Evolutionary conservation across 2,797 vertebrate genomes (phyloP), one percentile per base, ranked within the genome.

Genomic region (Phoeniculus purpureus): DNA sequence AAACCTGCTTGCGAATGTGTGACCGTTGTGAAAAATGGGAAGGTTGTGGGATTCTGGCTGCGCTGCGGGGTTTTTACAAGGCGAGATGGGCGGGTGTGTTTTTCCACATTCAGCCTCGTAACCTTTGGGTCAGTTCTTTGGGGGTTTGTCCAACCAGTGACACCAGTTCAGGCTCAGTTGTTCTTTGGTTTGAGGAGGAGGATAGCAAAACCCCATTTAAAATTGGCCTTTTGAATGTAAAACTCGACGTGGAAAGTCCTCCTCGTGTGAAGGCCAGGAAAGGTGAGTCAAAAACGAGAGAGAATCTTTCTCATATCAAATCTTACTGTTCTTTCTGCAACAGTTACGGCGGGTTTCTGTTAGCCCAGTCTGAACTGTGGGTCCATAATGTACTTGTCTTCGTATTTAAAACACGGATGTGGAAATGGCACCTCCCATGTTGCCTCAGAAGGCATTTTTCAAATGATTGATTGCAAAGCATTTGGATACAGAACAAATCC

Each of bases 401-500:
- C 9, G 37, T 37, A 37, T 37, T 37, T 37, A 37, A 37, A 37
- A 37, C 37, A 12, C 37, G 37, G 37, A 37, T 12, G 37, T 37
- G 37, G 37, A 37, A 37, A 12, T 37, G 37, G 37, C 37, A 32
- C 56, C 13, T 72, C 51, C 22, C 43, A 1, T 19, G 5, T 23
- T 43, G 40, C n/a, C 15, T 15, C 12, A 18, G 4, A 32, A 40
- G 4, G 21, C 15, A 7, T 32, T 86, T 47, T 20, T 76, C 23
- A 20, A n/a, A 20, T 66, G 15, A n/a, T 43, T 71, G 7, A 34
- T 67, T 31, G 15, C 4, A 12, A 56, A 22, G 3, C 6, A 9
- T 31, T 60, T 40, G 18, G 72, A 34, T 22, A 7, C 15, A 4
- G 18, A 6, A 5, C 11, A 7, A 5, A 6, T 0, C 2, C 15